Conservation (phyloP, 1,140 invertebrate genomes). For the Aricia agestis region DNA sequence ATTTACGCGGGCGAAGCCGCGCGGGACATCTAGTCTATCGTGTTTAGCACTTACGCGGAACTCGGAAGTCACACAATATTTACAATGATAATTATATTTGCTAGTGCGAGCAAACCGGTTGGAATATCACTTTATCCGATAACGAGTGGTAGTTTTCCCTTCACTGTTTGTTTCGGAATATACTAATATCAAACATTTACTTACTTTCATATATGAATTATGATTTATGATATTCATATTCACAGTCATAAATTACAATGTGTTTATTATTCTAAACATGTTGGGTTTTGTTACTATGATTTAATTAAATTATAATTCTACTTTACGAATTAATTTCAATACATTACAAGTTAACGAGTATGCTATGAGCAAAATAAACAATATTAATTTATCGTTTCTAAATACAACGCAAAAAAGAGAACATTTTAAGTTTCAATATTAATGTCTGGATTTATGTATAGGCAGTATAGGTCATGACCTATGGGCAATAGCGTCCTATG, state of each 20-base stretch:
- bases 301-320: background rate
- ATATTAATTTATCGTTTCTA: no score
- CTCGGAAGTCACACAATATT: background rate
- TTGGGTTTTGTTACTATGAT: background rate
- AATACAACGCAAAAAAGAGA: no score
- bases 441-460: no score
- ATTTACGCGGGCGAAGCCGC: no score
- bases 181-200: background rate
- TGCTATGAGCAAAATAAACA: no score
- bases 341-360: no score
- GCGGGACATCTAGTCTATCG: no score
- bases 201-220: background rate
- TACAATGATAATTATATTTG: background rate
- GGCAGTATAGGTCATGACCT: no score
- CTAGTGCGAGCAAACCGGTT: constrained; percentile 3
- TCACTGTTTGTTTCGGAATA: background rate
- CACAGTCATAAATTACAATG: background rate
- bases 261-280: background rate
- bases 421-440: no score
- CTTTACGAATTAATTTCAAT: no score
- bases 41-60: background rate
- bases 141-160: constrained; percentile 1
- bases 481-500: no score
- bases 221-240: background rate
- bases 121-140: background rate